A percentile compares a stretch with the other conserved stretches of the same genome.
phyloP scores from a whole-genome alignment of 2,888 invertebrate species.

The Andrena flavipes region DNA sequence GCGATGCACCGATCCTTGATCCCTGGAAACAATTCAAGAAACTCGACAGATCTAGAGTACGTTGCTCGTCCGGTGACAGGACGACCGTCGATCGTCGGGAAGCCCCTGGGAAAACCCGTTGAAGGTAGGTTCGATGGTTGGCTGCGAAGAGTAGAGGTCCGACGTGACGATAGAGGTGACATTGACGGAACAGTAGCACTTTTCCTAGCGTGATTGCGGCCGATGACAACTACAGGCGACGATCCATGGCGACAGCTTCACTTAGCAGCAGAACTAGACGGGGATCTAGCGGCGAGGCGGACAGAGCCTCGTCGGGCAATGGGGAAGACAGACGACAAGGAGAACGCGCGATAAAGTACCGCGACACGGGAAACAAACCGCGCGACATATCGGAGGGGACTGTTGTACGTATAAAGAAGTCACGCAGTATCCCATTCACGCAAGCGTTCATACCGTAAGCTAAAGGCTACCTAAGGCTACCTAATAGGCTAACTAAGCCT shows the following conservation, averaged over 20 bases:
- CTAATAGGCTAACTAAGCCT: slow-evolving; percentile 74
- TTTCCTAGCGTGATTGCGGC: slow-evolving; percentile 39
- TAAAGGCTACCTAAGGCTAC: slow-evolving; percentile 74
- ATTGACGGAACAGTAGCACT: slow-evolving; percentile 17
- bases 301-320: slow-evolving; percentile 5
- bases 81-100: background rate
- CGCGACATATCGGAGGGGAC: slow-evolving; percentile 14
- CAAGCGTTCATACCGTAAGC: slow-evolving; percentile 78
- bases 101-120: slow-evolving; percentile 18
- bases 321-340: slow-evolving; percentile 6
- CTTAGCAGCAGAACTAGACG: background rate
- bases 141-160: slow-evolving; percentile 21
- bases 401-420: slow-evolving; percentile 56
- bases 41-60: slow-evolving; percentile 14
- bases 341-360: slow-evolving; percentile 7
- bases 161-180: slow-evolving; percentile 18
- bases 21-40: slow-evolving; percentile 41
- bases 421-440: slow-evolving; percentile 74
- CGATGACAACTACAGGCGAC: slow-evolving; percentile 13
- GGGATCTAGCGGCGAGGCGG: slow-evolving; percentile 30
- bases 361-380: slow-evolving; percentile 19
- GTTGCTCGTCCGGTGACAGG: background rate
- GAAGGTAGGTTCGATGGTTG: background rate
- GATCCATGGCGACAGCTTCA: slow-evolving; percentile 17
- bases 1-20: slow-evolving; percentile 37